phyloP scores from a whole-genome alignment of 2,888 invertebrate genomes.

The Atethmia centrago region DNA sequence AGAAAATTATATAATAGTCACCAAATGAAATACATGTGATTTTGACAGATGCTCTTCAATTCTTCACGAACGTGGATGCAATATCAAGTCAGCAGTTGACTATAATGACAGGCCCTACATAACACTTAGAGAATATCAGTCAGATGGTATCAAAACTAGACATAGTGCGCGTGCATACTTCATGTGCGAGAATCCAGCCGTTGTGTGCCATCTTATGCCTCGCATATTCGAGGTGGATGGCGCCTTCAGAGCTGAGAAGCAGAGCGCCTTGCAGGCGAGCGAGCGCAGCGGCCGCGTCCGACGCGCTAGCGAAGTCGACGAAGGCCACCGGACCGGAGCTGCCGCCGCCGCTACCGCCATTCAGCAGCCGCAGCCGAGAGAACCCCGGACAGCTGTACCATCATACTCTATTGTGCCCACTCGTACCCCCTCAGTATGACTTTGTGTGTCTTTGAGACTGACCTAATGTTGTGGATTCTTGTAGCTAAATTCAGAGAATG shows the following conservation, averaged over 20 bases:
- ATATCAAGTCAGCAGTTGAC: constrained; percentile 9
- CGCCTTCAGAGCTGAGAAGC: constrained; percentile 98
- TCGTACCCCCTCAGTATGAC: constrained; percentile 80
- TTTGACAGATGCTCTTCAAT: constrained; percentile 13
- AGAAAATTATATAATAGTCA: not conserved
- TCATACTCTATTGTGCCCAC: constrained; percentile 85
- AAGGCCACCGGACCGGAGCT: constrained; percentile 97
- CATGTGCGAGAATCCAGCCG: constrained; percentile 91
- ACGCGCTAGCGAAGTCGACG: constrained; percentile 98
- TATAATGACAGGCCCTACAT: constrained; percentile 13
- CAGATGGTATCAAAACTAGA: constrained; percentile 57
- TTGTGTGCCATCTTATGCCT: constrained; percentile 98
- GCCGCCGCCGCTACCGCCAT: constrained; percentile 92
- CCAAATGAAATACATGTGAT: not conserved
- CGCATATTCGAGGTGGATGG: constrained; percentile 99
- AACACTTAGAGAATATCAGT: constrained; percentile 42
- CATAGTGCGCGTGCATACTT: constrained; percentile 88
- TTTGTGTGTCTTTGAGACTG: constrained; percentile 59
- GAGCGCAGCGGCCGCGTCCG: constrained; percentile 98
- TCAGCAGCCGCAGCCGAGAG: constrained; percentile 98
- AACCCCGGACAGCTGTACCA: constrained; percentile 99
- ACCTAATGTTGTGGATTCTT: constrained; percentile 54
- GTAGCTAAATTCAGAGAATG: constrained; percentile 55
- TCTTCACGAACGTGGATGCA: not conserved
- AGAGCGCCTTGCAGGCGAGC: constrained; percentile 98